Evolutionary conservation across 92 coral and sea anemone species (phyloP).

Genomic region (Diadumene lineata): DNA sequence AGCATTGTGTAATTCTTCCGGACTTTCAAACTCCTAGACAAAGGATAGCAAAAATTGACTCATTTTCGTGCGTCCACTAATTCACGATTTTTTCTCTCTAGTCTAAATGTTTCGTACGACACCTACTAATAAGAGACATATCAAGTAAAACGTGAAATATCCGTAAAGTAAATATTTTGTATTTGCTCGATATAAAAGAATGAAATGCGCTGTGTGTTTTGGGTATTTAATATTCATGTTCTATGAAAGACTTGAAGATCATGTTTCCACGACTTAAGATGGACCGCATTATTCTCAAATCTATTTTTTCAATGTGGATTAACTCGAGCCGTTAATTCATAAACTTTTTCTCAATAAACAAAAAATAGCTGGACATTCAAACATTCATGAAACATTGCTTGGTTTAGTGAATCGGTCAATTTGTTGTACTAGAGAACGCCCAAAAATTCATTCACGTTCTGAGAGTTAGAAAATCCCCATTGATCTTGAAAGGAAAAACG

Average conservation of each 20-base stretch:
- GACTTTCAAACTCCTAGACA: constrained; percentile 13
- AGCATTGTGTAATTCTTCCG: constrained; percentile 23
- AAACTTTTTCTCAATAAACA: background rate
- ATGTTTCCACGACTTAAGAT: background rate
- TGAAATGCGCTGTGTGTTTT: constrained; percentile 10
- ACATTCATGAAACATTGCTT: background rate
- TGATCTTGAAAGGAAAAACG: too few relatives aligned
- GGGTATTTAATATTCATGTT: constrained; percentile 15
- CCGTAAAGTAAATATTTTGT: constrained; percentile 22
- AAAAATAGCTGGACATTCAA: background rate
- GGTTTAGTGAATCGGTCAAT: background rate
- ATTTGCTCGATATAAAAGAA: constrained; percentile 11
- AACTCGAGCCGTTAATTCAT: background rate
- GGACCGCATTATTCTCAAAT: too few relatives aligned
- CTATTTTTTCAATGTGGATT: background rate
- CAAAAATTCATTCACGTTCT: too few relatives aligned
- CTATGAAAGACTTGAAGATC: constrained; percentile 1
- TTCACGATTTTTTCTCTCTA: background rate
- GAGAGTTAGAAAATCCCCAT: too few relatives aligned
- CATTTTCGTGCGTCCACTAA: background rate
- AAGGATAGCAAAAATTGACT: background rate
- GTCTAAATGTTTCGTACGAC: background rate
- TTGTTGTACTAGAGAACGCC: too few relatives aligned
- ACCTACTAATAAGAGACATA: background rate
- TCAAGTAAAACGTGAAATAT: background rate